Evolutionary conservation across 2,797 vertebrate genomes (phyloP), one percentile per base, ranked within the genome.

Genomic region (Adelosebastes latens): DNA sequence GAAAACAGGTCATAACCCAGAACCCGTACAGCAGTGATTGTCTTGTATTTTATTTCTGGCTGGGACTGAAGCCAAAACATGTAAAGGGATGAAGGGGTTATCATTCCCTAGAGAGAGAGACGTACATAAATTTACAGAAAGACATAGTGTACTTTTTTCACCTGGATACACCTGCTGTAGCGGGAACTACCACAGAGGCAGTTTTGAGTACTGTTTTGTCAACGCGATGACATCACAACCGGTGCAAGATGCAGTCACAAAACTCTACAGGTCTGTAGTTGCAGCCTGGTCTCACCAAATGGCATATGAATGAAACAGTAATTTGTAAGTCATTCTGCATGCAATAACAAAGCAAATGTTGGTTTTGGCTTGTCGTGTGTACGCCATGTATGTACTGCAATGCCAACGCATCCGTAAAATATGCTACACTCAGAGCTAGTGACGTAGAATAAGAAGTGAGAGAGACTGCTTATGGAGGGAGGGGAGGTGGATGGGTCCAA

Each of bases 1-100:
- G 16, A 70, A 70, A 70, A 72, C 22, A 46, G 42, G 27, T 31
- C 61, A 25, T n/a, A 80, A 75, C 70, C 55, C 25, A 34, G 18
- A 64, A 5, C 52, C 20, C 24, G 20, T 32, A 67, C 63, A 53
- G n/a, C 34, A 80, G 32, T 4, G 20, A 52, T 8, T 71, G 18
- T 0, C 20, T 22, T 32, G 7, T 53, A 46, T 71, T 68, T 77
- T 42, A 75, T 77, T 59, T 66, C 32, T 20, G 8, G 49, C 14
- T 56, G 20, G 5, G 11, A 3, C 20, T 49, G 20, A 74, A 53
- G 25, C 8, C 24, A 74, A 61, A 25, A 29, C 14, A 67, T 60
- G 18, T n/a, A 29, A 29, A 24, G 2, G 24, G 72, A 55, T 20
- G 20, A 31, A 61, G 12, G 8, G 27, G 1, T 58, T 14, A 27